Percentiles rank a stretch among this genome's conserved stretches.
Conservation (phyloP, 2,797 vertebrate genomes). For the Falco cherrug region DNA sequence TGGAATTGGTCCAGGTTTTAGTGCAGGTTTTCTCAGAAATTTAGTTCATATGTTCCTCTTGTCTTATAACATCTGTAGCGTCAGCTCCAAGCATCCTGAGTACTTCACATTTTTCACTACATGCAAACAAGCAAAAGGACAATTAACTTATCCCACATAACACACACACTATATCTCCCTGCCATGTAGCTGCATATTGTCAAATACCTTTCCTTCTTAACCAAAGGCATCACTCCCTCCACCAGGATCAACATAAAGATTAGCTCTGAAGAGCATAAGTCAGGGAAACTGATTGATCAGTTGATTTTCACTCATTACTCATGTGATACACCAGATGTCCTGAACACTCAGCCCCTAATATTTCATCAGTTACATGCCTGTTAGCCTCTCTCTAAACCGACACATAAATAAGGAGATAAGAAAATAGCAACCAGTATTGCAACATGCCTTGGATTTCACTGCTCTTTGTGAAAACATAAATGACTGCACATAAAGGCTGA, state of each 20-base stretch:
- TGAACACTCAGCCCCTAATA: neutral
- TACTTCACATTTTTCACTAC: neutral
- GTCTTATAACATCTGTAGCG: neutral
- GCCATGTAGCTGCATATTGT: neutral
- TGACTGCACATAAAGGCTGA: neutral
- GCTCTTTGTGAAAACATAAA: slow-evolving; percentile 9
- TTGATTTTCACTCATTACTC: neutral
- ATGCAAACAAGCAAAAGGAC: neutral
- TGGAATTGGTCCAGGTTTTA: neutral
- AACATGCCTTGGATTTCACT: neutral
- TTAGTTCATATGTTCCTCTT: neutral
- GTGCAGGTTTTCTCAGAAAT: neutral
- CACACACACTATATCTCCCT: neutral
- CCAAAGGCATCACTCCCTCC: neutral
- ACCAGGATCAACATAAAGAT: neutral
- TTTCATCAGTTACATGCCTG: neutral
- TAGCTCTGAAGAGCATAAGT: neutral
- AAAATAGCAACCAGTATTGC: neutral
- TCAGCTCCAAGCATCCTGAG: neutral
- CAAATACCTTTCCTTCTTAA: neutral
- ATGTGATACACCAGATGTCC: accelerated
- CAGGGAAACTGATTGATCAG: neutral
- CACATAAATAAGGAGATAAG: neutral
- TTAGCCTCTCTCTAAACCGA: neutral
- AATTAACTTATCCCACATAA: neutral